Percentiles rank a stretch among this genome's conserved stretches.
These are phyloP conservation scores for Tichodroma muraria DNA, from an alignment of 2,113 vertebrate species.

Conservation along the genomic window DNA sequence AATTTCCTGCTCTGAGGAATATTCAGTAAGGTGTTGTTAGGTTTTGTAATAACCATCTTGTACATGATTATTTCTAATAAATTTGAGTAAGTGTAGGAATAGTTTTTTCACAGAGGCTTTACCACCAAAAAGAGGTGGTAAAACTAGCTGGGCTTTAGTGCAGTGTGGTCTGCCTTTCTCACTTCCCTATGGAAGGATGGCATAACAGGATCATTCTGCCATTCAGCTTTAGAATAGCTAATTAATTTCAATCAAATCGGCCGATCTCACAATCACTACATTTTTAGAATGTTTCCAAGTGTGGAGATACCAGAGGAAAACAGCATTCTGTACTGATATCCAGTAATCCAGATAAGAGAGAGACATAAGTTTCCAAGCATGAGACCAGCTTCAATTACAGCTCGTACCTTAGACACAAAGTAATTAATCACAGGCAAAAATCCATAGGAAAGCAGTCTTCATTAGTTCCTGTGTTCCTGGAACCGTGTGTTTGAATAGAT, in stretches of 20 bases:
- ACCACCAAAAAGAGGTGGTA: not conserved
- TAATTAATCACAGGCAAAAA: constrained; percentile 11
- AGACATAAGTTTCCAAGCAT: not conserved
- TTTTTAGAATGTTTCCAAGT: not conserved
- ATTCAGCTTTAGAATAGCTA: not conserved
- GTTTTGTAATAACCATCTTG: not conserved
- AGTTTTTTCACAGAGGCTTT: not conserved
- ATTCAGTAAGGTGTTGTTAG: not conserved
- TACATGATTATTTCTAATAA: not conserved
- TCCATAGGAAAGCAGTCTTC: not conserved
- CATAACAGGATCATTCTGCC: rapidly evolving
- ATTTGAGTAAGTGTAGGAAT: not conserved
- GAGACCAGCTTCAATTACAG: constrained; percentile 8
- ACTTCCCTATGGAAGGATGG: not conserved
- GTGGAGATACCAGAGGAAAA: not conserved
- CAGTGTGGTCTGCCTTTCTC: not conserved
- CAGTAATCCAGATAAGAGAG: not conserved
- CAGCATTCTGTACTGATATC: not conserved
- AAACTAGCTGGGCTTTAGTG: not conserved
- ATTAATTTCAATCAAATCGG: not conserved
- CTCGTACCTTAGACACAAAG: not conserved
- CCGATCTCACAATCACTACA: not conserved
- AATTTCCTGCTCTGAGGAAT: not conserved
- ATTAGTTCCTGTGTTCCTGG: not conserved
- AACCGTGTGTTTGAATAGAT: not conserved